Evolutionary conservation across 2,888 invertebrate genomes (phyloP), one percentile per base, ranked within the genome.

Genomic region (Chironomus riparius): DNA sequence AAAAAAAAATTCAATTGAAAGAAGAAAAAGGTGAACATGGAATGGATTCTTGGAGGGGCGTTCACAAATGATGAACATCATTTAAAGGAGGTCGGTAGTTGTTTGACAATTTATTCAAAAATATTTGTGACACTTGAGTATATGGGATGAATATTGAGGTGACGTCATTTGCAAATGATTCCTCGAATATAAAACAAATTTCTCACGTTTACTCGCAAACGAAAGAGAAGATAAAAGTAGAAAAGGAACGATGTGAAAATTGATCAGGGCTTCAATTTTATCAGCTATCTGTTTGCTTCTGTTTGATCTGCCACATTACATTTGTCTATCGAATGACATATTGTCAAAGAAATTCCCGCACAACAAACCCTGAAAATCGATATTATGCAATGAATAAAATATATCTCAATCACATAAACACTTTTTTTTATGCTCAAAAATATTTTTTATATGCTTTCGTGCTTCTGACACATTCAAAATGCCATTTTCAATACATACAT

Each of bases 351-450:
- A 7, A 15, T 18, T 56, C 3, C 7, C 18, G 5, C 3, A 18
- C 18, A 15, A 56, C 7, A n/a, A 56, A 18, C 38, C 38, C 38
- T 38, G 38, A 38, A 38, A 47, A 68, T 68, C 68, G 68, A 68
- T 68, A 68, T 28, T 68, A 47, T 68, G 68, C 68, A 68, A 68
- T 68, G 68, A 68, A 68, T 68, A 68, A 68, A 68, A 68, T 38
- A 68, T 68, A 47, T 38, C 68, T 68, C 68, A 68, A 68, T 68
- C 68, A 68, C 68, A 68, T 68, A 68, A 65, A 65, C 65, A 65
- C 24, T 65, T 65, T 62, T n/a, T n/a, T 65, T 65, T 65, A 56
- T 56, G 18, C 56, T 56, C 56, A 56, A 56, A 65, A 65, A 65
- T 18, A 65, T 13, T 24, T 12, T 62, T 62, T 22, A 62, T 22